A percentile compares a stretch with the other conserved stretches of the same genome.
phyloP scores from a whole-genome alignment of 2,113 vertebrate species.

The Cryptotis parvus region DNA sequence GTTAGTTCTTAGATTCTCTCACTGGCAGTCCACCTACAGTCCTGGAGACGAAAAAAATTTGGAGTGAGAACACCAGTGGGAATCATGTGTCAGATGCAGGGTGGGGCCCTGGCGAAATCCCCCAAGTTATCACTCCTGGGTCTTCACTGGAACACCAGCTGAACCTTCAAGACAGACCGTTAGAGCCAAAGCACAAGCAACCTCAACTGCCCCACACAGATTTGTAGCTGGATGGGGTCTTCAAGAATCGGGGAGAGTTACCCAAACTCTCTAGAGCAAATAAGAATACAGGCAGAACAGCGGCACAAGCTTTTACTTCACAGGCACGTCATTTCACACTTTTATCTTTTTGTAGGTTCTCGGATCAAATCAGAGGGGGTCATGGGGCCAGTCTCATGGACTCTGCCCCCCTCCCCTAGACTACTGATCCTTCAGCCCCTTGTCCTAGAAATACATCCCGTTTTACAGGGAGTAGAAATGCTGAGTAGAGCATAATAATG shows the following conservation, averaged over 20 bases:
- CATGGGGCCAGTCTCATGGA: too few relatives aligned
- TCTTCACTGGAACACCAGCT: neutral
- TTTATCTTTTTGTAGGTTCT: too few relatives aligned
- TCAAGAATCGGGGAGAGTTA: neutral
- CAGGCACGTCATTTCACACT: neutral
- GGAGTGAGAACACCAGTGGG: fast-evolving
- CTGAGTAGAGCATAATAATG: neutral
- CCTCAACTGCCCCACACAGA: neutral
- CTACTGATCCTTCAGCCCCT: neutral
- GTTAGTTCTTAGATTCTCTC: neutral
- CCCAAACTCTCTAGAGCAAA: neutral
- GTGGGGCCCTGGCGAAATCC: neutral
- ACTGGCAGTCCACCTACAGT: neutral
- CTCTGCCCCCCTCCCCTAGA: too few relatives aligned
- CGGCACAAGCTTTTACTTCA: neutral
- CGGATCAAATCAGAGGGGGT: too few relatives aligned
- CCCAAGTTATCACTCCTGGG: too few relatives aligned
- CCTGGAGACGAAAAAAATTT: neutral
- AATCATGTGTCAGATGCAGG: neutral
- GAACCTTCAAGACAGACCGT: neutral
- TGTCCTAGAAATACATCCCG: neutral
- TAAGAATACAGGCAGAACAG: neutral
- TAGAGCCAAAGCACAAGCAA: neutral
- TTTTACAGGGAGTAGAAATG: conserved; percentile 15
- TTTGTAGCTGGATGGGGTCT: too few relatives aligned